Percentiles rank a stretch among this genome's conserved stretches.
Evolutionary conservation across 1,140 invertebrate species (phyloP).

Genomic region (Copidosoma floridanum): DNA sequence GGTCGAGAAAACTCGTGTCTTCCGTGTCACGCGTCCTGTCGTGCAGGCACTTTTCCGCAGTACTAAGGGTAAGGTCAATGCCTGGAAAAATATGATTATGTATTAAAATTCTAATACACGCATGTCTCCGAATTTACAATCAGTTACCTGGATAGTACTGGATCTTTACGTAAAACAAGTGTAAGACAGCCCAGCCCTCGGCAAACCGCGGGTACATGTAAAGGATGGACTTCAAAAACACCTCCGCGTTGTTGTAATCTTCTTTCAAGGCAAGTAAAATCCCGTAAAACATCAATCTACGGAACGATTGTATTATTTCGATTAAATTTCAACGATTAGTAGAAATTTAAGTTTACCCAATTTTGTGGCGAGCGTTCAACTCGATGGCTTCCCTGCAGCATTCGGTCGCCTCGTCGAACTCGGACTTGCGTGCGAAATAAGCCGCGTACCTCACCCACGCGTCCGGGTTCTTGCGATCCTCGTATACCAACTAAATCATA

Average conservation of each 20-base stretch:
- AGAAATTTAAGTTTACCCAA: no score
- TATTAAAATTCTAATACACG: background rate
- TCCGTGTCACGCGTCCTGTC: constrained; percentile 22
- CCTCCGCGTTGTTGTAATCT: constrained; percentile 31
- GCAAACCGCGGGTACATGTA: constrained; percentile 36
- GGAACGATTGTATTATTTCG: no score
- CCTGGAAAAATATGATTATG: constrained; percentile 24
- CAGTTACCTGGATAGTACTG: constrained; percentile 39
- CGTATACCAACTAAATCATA: constrained; percentile 26
- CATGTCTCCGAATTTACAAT: no score
- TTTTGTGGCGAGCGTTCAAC: constrained; percentile 30
- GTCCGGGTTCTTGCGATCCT: constrained; percentile 22
- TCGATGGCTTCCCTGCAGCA: constrained; percentile 36
- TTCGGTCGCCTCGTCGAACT: constrained; percentile 32
- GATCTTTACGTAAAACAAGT: constrained; percentile 36
- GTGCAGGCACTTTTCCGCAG: constrained; percentile 36
- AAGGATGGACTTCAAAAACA: constrained; percentile 33
- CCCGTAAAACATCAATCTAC: constrained; percentile 35
- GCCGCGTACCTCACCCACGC: constrained; percentile 35
- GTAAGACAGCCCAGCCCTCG: constrained; percentile 37
- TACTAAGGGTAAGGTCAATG: constrained; percentile 30
- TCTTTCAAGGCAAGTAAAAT: constrained; percentile 28
- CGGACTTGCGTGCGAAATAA: constrained; percentile 28
- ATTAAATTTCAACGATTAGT: no score
- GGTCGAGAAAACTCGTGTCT: background rate